These are phyloP conservation scores for Atractosteus spatula DNA, from an alignment of 2,113 vertebrate genomes.

Conservation along the genomic window DNA sequence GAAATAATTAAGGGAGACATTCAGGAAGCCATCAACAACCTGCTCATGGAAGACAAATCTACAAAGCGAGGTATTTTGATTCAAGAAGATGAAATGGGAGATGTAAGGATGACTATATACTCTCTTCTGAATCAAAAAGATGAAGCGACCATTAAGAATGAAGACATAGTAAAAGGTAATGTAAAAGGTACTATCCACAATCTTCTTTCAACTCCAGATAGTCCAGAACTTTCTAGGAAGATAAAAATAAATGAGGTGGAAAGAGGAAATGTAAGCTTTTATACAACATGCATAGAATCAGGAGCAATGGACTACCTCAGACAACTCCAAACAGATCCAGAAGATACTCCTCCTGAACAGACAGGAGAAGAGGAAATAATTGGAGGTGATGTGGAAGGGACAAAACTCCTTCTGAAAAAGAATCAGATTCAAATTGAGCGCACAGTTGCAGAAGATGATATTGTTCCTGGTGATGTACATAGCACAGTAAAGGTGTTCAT, in stretches of 20 bases:
- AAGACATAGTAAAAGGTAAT: slow-evolving; percentile 75
- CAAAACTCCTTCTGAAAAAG: slow-evolving; percentile 69
- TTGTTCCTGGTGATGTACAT: slow-evolving; percentile 79
- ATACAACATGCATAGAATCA: slow-evolving; percentile 87
- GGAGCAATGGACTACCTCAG: slow-evolving; percentile 83
- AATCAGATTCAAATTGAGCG: slow-evolving; percentile 68
- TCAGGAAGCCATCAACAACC: slow-evolving; percentile 75
- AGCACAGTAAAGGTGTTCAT: slow-evolving; percentile 78
- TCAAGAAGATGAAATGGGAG: slow-evolving; percentile 88
- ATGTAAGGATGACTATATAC: slow-evolving; percentile 86
- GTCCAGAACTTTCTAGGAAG: slow-evolving; percentile 52
- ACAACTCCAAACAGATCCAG: slow-evolving; percentile 65
- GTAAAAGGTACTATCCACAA: slow-evolving; percentile 72
- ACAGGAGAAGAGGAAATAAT: slow-evolving; percentile 69
- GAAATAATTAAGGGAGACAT: slow-evolving; percentile 80
- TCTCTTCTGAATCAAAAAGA: slow-evolving; percentile 80
- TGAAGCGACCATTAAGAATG: slow-evolving; percentile 53
- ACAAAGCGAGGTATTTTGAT: slow-evolving; percentile 83
- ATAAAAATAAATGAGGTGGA: slow-evolving; percentile 74
- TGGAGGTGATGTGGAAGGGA: slow-evolving; percentile 77
- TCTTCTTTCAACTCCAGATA: slow-evolving; percentile 66
- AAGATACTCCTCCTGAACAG: slow-evolving; percentile 49
- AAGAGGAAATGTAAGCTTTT: slow-evolving; percentile 86
- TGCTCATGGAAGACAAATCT: slow-evolving; percentile 63
- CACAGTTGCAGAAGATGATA: slow-evolving; percentile 76